Evolutionary conservation across 1,140 invertebrate genomes (phyloP).

Genomic region (Plectrocnemia conspersa): DNA sequence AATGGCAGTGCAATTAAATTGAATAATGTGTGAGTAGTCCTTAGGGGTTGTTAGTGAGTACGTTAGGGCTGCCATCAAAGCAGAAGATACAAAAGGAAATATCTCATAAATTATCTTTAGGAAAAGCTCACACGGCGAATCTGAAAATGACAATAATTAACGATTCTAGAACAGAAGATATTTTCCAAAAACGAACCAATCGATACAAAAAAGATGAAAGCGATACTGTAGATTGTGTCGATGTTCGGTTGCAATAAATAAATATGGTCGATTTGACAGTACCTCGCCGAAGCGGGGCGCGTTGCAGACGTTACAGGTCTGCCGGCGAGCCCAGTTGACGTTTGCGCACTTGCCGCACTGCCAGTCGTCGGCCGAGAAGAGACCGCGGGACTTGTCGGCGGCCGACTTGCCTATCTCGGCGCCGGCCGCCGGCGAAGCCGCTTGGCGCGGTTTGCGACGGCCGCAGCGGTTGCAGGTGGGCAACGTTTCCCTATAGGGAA

Average conservation of each 20-base stretch:
- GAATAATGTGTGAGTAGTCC: too few species aligned
- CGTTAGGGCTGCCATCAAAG: too few species aligned
- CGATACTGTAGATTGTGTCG: not conserved
- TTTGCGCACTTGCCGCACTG: slow-evolving; percentile 99
- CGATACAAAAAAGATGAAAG: not conserved
- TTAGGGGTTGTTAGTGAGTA: too few species aligned
- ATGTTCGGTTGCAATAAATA: not conserved
- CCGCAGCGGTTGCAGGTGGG: slow-evolving; percentile 89
- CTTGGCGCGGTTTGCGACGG: slow-evolving; percentile 56
- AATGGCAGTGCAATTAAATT: too few species aligned
- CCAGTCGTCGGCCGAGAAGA: slow-evolving; percentile 99
- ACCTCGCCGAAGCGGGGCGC: slow-evolving; percentile 94
- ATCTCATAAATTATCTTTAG: too few species aligned
- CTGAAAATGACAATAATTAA: too few species aligned
- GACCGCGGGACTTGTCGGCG: slow-evolving; percentile 95
- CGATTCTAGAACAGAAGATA: too few species aligned
- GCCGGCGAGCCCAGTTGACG: slow-evolving; percentile 97
- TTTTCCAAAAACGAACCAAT: too few species aligned
- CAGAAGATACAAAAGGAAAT: too few species aligned
- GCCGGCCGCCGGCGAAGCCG: slow-evolving; percentile 66
- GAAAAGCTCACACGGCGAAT: too few species aligned
- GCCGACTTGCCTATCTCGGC: slow-evolving; percentile 97
- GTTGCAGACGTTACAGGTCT: slow-evolving; percentile 98
- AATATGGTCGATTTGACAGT: slow-evolving; percentile 55
- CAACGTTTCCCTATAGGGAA: too few species aligned